A percentile compares a stretch with the other conserved stretches of the same genome.
phyloP scores from a whole-genome alignment of 2,113 vertebrate genomes.

The Apteryx owenii region DNA sequence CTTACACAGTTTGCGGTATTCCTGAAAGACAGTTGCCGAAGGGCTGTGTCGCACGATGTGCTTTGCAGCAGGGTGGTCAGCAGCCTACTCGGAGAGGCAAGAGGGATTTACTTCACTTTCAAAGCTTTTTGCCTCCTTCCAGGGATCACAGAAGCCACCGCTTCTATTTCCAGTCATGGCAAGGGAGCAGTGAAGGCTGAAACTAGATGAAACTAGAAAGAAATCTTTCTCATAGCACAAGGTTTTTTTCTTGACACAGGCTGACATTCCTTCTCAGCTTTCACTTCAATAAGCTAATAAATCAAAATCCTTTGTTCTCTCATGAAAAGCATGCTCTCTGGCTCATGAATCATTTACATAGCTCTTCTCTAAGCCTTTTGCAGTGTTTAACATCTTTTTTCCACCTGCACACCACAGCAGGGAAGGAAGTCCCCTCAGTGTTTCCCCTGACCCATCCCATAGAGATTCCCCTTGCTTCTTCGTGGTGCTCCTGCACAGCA shows the following conservation, averaged over 20 bases:
- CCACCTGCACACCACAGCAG: neutral
- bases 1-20: neutral
- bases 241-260: neutral
- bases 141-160: neutral
- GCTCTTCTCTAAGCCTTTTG: neutral
- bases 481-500: neutral
- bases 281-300: neutral
- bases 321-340: neutral
- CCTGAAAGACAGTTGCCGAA: neutral
- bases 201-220: neutral
- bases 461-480: neutral
- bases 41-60: neutral
- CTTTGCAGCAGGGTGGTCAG: neutral
- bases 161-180: no score
- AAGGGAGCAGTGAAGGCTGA: neutral
- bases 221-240: neutral
- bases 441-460: neutral
- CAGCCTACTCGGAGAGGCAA: neutral
- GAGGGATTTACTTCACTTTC: neutral
- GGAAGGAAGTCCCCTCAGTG: fast-evolving
- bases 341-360: neutral
- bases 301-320: neutral
- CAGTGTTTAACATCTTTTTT: neutral
- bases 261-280: neutral
- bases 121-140: neutral